A percentile compares a stretch with the other conserved stretches of the same genome.
phyloP scores from a whole-genome alignment of 2,113 vertebrate genomes.

The Engystomops pustulosus region DNA sequence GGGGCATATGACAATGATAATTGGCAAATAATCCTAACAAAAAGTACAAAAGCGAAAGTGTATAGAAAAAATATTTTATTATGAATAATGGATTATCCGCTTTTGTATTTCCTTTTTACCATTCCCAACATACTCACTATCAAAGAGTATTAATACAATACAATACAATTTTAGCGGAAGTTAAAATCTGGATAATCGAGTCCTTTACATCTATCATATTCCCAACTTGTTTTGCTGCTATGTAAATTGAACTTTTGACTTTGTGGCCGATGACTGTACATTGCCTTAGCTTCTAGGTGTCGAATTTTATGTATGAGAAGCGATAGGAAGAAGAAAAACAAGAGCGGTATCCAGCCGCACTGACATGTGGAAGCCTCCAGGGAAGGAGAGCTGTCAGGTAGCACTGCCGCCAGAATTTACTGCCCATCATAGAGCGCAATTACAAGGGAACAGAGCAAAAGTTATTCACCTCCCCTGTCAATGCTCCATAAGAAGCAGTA shows the following conservation, averaged over 20 bases:
- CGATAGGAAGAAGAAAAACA: slow-evolving; percentile 9
- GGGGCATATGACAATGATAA: too few relatives aligned
- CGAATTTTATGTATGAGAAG: slow-evolving; percentile 32
- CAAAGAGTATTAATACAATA: not conserved
- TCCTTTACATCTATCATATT: not conserved
- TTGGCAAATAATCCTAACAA: too few relatives aligned
- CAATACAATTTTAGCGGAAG: not conserved
- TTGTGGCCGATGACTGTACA: not conserved
- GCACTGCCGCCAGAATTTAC: slow-evolving; percentile 11
- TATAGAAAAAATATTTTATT: too few relatives aligned
- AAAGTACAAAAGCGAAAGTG: too few relatives aligned
- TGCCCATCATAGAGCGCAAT: slow-evolving; percentile 11
- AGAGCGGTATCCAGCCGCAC: not conserved
- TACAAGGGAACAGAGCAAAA: slow-evolving; percentile 7
- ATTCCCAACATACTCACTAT: not conserved
- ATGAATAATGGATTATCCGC: too few relatives aligned
- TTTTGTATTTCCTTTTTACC: too few relatives aligned
- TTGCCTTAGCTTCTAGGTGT: not conserved
- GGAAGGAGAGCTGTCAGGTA: slow-evolving; percentile 15
- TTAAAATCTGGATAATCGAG: not conserved
- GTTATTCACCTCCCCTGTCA: slow-evolving; percentile 21
- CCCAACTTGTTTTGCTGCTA: not conserved
- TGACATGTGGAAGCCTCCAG: slow-evolving; percentile 19
- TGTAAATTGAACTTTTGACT: not conserved
- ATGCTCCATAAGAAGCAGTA: not conserved